A percentile compares a stretch with the other conserved stretches of the same genome.
phyloP scores from a whole-genome alignment of 2,113 vertebrate species.

The Dascyllus trimaculatus region DNA sequence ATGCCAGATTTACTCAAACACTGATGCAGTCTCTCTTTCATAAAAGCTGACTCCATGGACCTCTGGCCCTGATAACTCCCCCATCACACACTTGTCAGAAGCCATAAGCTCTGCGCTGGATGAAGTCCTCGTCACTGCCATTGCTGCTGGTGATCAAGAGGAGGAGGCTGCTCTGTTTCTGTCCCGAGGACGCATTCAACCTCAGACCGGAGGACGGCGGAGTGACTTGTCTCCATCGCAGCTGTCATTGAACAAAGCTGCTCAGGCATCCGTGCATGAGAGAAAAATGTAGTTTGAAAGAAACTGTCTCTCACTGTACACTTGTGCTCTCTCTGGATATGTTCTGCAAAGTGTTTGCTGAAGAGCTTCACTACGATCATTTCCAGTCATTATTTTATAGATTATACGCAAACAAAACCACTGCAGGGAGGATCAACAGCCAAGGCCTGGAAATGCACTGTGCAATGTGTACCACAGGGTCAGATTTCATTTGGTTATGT shows the following conservation, averaged over 20 bases:
- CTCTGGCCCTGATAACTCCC: conserved; percentile 68
- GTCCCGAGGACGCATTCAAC: conserved; percentile 66
- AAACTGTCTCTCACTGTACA: neutral
- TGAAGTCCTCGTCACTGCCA: conserved; percentile 70
- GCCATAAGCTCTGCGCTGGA: conserved; percentile 72
- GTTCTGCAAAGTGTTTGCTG: neutral
- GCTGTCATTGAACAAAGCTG: neutral
- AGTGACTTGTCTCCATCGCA: neutral
- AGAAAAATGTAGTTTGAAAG: conserved; percentile 3
- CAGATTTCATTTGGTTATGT: conserved; percentile 24
- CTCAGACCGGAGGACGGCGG: conserved; percentile 56
- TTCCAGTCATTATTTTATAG: conserved; percentile 24
- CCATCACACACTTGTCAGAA: conserved; percentile 79
- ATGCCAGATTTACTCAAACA: conserved; percentile 16
- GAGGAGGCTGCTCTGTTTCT: conserved; percentile 43
- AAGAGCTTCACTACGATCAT: conserved; percentile 17
- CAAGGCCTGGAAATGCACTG: neutral
- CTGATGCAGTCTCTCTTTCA: conserved; percentile 35
- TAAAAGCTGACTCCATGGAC: conserved; percentile 39
- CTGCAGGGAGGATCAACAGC: neutral
- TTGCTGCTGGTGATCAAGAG: conserved; percentile 57
- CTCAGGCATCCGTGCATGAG: conserved; percentile 12
- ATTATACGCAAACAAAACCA: conserved; percentile 30
- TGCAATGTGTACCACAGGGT: conserved; percentile 15
- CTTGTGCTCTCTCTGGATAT: neutral